Base-by-base conservation (phyloP, 2,113 vertebrate genomes). In the Regulus satrapa region DNA sequence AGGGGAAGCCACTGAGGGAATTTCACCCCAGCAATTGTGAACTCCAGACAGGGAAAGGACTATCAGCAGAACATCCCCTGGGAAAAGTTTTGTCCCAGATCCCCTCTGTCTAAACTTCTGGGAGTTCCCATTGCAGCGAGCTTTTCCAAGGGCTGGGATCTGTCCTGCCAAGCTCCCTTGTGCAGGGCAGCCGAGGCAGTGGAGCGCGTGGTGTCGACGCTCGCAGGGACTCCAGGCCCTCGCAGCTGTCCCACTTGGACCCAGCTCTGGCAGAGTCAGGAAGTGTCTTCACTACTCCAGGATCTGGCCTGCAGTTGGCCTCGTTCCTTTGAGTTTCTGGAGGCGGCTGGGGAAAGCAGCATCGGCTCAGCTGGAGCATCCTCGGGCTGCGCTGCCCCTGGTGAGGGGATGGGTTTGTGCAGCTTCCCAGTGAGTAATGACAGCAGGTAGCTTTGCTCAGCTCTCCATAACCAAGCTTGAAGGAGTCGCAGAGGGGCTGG, bases 191-290 rank as follows among this genome's bases (percentile, higher is more conserved):
- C 16, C 0, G 24, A 28, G 77, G 80, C 90, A 38, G 64, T 0
- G 61, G 64, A 32, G 75, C 8, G 23, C 0, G 1, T 1, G 0
- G 76, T 24, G 62, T 8, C 2, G 1, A 49, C 32, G 0, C 21
- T 55, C 10, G 0, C 7, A 1, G 69, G 67, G 89, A 55, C 1
- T 0, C 89, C 80, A 91, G 82, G n/a, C n/a, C n/a, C n/a, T n/a
- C n/a, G n/a, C n/a, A 86, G 32, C 49, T 16, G 90, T 79, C 92
- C 94, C 95, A 45, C 32, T 3, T 68, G 92, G 81, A 89, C 36
- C 46, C 2, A 0, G 55, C 73, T 41, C 73, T 1, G 2, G 68
- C 80, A 76, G 66, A 0, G 0, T 88, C 51, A n/a, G 84, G 59
- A 54, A 71, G 32, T 29, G 2, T 0, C 14, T 49, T 34, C 52